Evolutionary conservation across 2,888 invertebrate species (phyloP).

Genomic region (Xylocampa areola): DNA sequence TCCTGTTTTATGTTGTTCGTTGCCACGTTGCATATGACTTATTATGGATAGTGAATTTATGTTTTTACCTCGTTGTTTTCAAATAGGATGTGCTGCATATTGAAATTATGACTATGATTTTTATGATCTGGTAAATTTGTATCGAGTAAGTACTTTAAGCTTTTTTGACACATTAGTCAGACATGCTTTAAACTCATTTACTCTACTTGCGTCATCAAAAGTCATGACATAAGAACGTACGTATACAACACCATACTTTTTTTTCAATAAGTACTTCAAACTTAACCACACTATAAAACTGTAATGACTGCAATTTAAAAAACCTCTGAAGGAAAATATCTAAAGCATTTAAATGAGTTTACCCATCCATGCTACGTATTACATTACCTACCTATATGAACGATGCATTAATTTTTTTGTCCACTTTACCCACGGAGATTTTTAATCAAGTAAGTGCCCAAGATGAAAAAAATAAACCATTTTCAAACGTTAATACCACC

Average conservation of each 20-base stretch:
- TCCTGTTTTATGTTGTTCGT: conserved; percentile 18
- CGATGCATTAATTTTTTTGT: conserved; percentile 24
- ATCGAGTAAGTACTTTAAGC: conserved; percentile 8
- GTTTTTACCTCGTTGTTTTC: not conserved
- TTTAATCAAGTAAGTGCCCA: conserved; percentile 25
- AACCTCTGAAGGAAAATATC: conserved; percentile 28
- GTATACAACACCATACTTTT: conserved; percentile 6
- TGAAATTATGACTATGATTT: not conserved
- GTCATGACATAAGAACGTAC: not conserved
- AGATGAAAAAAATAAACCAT: too few species aligned
- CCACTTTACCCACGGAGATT: conserved; percentile 39
- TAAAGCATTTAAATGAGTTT: conserved; percentile 33
- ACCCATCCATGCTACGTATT: conserved; percentile 19
- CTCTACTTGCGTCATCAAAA: too few species aligned
- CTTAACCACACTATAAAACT: conserved; percentile 13
- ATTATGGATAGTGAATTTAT: too few species aligned
- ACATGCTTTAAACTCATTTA: too few species aligned
- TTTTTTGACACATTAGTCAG: too few species aligned
- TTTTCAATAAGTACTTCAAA: conserved; percentile 26
- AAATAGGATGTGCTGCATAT: not conserved
- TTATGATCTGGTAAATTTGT: conserved; percentile 16
- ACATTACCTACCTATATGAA: conserved; percentile 19
- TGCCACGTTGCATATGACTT: not conserved
- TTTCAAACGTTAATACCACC: conserved; percentile 21
- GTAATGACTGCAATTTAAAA: conserved; percentile 15